These are phyloP conservation scores for Anticlea derivata DNA, from an alignment of 2,888 invertebrate species.

Conservation along the genomic window DNA sequence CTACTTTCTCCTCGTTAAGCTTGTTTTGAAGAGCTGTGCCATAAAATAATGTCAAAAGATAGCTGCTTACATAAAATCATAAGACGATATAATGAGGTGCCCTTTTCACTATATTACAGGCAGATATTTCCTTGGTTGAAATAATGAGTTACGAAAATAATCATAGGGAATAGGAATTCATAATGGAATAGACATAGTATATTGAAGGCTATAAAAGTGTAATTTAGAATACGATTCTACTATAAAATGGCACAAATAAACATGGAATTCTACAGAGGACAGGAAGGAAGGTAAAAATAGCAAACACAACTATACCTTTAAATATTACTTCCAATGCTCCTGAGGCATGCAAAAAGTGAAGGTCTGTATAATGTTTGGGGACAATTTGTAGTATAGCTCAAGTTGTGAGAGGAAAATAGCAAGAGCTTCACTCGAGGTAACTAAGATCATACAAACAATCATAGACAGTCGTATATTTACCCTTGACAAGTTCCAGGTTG, in stretches of 20 bases:
- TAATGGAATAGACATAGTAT: background rate
- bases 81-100: slow-evolving; percentile 11
- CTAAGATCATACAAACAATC: slow-evolving; percentile 23
- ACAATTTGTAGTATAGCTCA: slow-evolving; percentile 54
- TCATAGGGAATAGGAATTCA: background rate
- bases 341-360: slow-evolving; percentile 84
- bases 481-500: slow-evolving; percentile 95
- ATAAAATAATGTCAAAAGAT: slow-evolving; percentile 20
- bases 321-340: slow-evolving; percentile 87
- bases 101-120: slow-evolving; percentile 1
- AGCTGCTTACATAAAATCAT: slow-evolving; percentile 9
- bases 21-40: slow-evolving; percentile 93
- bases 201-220: background rate
- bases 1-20: slow-evolving; percentile 94
- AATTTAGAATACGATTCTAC: slow-evolving; percentile 14
- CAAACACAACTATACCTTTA: slow-evolving; percentile 85
- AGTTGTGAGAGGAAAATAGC: slow-evolving; percentile 56
- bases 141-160: slow-evolving; percentile 2
- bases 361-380: slow-evolving; percentile 57
- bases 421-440: slow-evolving; percentile 38
- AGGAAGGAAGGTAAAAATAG: slow-evolving; percentile 52
- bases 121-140: background rate
- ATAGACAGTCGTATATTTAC: slow-evolving; percentile 70
- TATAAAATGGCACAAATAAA: slow-evolving; percentile 8
- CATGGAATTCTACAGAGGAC: slow-evolving; percentile 25